Evolutionary conservation across 2,797 vertebrate genomes (phyloP).

Genomic region (Otolemur crassicaudatus): DNA sequence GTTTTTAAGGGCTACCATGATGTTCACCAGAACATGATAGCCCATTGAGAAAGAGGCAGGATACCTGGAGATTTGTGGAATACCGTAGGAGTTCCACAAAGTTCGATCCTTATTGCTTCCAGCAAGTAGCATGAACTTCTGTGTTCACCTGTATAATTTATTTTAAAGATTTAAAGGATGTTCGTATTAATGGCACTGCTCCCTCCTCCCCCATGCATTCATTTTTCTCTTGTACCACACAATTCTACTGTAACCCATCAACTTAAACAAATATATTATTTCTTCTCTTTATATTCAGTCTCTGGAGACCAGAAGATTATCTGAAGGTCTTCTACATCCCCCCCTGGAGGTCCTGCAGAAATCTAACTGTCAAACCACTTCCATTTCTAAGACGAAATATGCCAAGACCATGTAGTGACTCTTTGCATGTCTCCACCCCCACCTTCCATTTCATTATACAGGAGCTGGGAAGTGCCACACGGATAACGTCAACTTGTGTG

Average conservation of each 20-base stretch:
- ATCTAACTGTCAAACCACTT: constrained; percentile 62
- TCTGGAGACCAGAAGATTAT: constrained; percentile 78
- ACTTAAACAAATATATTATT: constrained; percentile 62
- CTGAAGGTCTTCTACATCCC: constrained; percentile 75
- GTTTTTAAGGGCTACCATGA: constrained; percentile 89
- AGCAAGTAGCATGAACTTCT: constrained; percentile 91
- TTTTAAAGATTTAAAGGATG: constrained; percentile 81
- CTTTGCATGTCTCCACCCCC: constrained; percentile 66
- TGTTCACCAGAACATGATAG: constrained; percentile 84
- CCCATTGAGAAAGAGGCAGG: constrained; percentile 83
- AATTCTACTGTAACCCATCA: constrained; percentile 64
- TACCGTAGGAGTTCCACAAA: constrained; percentile 75
- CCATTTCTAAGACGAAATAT: constrained; percentile 46
- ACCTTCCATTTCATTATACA: constrained; percentile 41
- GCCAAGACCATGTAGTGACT: constrained; percentile 41
- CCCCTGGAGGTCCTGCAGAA: constrained; percentile 81
- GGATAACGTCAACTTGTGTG: constrained; percentile 13
- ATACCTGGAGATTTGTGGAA: constrained; percentile 86
- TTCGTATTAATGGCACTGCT: constrained; percentile 68
- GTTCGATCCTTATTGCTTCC: constrained; percentile 86
- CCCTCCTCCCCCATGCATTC: constrained; percentile 49
- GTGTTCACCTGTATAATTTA: constrained; percentile 88
- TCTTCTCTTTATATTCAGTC: constrained; percentile 81
- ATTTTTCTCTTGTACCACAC: neutral
- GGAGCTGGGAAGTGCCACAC: constrained; percentile 59